A percentile compares a stretch with the other conserved stretches of the same genome.
phyloP scores from a whole-genome alignment of 2,888 invertebrate genomes.

The Pristionchus entomophagus region DNA sequence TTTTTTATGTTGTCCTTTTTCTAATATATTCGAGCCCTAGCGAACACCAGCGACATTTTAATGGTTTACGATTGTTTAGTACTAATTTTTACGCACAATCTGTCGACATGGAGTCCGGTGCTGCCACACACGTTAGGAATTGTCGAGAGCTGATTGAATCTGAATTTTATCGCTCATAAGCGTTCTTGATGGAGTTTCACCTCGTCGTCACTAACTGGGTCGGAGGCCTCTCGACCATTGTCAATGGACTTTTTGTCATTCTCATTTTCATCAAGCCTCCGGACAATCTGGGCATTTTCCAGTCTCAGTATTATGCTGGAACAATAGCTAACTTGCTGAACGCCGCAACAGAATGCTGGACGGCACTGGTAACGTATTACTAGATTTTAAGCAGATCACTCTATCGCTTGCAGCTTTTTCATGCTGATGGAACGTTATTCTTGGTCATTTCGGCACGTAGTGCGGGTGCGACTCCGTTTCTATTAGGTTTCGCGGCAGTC shows the following conservation, averaged over 20 bases:
- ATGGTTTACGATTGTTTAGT: too few relatives aligned
- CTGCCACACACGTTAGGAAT: too few relatives aligned
- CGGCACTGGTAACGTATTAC: background rate
- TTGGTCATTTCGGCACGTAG: background rate
- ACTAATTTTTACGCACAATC: too few relatives aligned
- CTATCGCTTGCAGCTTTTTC: background rate
- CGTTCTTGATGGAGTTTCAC: background rate
- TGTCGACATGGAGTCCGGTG: too few relatives aligned
- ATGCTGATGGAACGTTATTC: background rate
- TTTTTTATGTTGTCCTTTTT: too few relatives aligned
- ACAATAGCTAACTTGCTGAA: background rate
- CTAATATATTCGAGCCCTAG: too few relatives aligned
- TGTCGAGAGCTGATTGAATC: too few relatives aligned
- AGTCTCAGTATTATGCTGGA: background rate
- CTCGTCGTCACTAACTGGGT: background rate
- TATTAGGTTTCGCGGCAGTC: background rate
- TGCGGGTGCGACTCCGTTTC: background rate
- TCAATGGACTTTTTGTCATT: background rate
- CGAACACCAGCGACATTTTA: too few relatives aligned
- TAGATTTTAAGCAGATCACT: background rate
- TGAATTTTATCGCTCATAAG: slow-evolving; percentile 74
- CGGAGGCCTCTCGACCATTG: background rate
- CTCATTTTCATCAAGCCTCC: background rate
- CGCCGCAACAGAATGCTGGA: background rate
- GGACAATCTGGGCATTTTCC: background rate